Conservation (phyloP, 1,140 invertebrate species). For the Cotesia glomerata region DNA sequence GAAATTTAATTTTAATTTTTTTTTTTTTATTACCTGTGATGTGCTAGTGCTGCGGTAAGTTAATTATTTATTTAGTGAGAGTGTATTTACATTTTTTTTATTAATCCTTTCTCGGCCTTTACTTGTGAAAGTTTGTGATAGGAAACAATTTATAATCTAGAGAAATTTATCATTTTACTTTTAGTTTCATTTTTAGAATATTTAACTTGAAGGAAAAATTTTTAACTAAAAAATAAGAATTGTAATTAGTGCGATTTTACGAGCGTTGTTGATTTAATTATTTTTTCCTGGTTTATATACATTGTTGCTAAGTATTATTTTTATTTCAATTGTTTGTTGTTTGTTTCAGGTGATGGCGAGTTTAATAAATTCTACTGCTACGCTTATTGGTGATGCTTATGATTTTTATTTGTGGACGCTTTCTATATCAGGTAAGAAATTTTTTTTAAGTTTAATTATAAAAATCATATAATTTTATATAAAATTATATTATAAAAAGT, state of each 20-base stretch:
- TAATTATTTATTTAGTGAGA: neutral
- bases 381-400: slow-evolving; percentile 67
- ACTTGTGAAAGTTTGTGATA: no score
- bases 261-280: neutral
- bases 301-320: neutral
- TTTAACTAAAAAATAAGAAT: no score
- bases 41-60: no score
- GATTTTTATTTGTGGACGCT: slow-evolving; percentile 76
- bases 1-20: slow-evolving; percentile 15
- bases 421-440: slow-evolving; percentile 70
- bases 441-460: no score
- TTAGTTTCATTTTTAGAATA: no score
- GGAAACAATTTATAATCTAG: no score
- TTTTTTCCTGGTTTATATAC: neutral
- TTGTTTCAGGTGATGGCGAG: slow-evolving; percentile 60
- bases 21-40: neutral
- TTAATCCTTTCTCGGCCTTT: no score
- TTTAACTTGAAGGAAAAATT: no score
- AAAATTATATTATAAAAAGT: no score
- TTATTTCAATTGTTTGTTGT: slow-evolving; percentile 19
- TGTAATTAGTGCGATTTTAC: neutral
- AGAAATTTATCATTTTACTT: no score
- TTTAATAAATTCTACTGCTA: slow-evolving; percentile 70
- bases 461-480: no score
- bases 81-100: neutral